Conservation (phyloP, 2,113 vertebrate species). For the Megalops atlanticus region DNA sequence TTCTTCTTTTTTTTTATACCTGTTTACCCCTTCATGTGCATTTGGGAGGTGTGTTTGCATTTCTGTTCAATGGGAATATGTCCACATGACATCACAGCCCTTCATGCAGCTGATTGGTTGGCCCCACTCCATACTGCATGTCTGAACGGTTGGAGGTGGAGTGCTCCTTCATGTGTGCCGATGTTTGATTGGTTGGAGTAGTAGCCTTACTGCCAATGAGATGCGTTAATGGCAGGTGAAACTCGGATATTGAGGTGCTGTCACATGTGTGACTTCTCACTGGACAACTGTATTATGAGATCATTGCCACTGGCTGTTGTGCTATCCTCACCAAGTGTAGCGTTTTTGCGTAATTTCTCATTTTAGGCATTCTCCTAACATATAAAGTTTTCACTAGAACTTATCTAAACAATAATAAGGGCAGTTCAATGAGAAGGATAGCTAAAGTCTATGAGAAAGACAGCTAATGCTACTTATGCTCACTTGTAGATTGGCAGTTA, state of each 20-base stretch:
- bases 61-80: not conserved
- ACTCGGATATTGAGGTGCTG: not conserved
- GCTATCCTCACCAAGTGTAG: conserved; percentile 5
- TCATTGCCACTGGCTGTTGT: conserved; percentile 1
- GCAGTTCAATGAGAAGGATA: no score
- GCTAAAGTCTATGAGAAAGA: no score
- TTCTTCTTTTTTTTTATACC: not conserved
- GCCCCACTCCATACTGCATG: not conserved
- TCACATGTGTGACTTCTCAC: conserved; percentile 8
- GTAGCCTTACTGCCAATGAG: conserved; percentile 5
- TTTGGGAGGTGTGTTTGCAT: not conserved
- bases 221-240: not conserved
- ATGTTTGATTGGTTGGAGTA: not conserved
- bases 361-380: no score
- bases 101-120: not conserved
- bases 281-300: not conserved
- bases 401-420: no score
- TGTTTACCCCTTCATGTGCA: no score
- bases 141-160: not conserved
- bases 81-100: not conserved
- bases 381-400: no score
- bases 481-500: no score
- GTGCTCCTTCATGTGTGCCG: not conserved
- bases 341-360: no score
- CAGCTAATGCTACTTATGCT: no score